Percentiles rank a stretch among this genome's conserved stretches.
Evolutionary conservation across 2,797 vertebrate genomes (phyloP).

Genomic region (Ctenopoma multispine): DNA sequence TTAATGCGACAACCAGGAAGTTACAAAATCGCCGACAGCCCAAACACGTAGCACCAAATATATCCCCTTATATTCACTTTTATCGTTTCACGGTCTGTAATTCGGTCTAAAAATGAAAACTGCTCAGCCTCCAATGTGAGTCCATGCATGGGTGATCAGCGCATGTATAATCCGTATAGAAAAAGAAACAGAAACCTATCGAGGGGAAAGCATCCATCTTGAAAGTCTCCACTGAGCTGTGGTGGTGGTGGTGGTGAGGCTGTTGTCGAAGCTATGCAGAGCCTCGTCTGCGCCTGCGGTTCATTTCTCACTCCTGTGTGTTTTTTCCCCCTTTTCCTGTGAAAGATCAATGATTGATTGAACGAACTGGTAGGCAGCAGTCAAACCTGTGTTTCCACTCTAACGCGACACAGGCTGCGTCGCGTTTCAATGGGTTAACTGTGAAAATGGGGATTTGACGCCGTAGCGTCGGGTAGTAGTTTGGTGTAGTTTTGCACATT

Average conservation of each 20-base stretch:
- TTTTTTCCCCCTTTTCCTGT: neutral
- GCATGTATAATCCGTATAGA: neutral
- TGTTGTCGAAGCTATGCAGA: neutral
- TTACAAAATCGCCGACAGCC: conserved; percentile 41
- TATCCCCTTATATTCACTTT: neutral
- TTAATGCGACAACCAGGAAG: conserved; percentile 77
- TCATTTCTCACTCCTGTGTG: neutral
- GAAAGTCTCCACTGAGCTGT: conserved; percentile 59
- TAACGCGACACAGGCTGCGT: neutral
- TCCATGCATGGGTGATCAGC: rapidly evolving
- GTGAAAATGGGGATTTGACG: neutral
- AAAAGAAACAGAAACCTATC: conserved; percentile 84
- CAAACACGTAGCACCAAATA: conserved; percentile 3
- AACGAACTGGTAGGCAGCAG: rapidly evolving
- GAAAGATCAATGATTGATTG: conserved; percentile 10
- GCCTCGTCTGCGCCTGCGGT: conserved; percentile 10
- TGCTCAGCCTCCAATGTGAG: neutral
- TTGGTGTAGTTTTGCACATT: neutral
- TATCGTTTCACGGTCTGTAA: rapidly evolving
- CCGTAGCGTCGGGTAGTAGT: neutral
- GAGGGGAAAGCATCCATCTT: conserved; percentile 76
- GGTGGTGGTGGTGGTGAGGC: neutral
- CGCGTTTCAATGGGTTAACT: rapidly evolving
- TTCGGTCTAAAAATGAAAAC: rapidly evolving
- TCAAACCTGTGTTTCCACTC: neutral